phyloP scores from a whole-genome alignment of 1,140 invertebrate species.

The Drosophila melanica region DNA sequence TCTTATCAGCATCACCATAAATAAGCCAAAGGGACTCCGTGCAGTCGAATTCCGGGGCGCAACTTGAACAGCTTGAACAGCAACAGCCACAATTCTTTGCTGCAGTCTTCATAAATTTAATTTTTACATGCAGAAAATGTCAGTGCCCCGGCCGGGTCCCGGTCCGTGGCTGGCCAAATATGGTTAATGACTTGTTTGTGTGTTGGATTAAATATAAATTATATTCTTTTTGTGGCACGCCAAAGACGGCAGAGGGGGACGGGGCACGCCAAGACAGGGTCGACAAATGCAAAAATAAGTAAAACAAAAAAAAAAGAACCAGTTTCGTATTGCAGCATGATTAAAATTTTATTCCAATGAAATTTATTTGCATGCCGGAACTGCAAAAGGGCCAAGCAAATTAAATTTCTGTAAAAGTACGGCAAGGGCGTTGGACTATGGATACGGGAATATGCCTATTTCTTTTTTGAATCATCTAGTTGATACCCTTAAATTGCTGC shows the following conservation, averaged over 20 bases:
- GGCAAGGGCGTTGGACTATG: not conserved
- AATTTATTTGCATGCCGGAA: slow-evolving; percentile 36
- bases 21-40: slow-evolving; percentile 56
- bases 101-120: slow-evolving; percentile 79
- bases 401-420: slow-evolving; percentile 1
- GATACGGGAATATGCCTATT: not conserved
- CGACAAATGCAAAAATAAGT: slow-evolving; percentile 16
- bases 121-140: slow-evolving; percentile 61
- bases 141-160: slow-evolving; percentile 32
- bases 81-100: slow-evolving; percentile 62
- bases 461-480: not conserved
- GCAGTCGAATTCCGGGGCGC: slow-evolving; percentile 19
- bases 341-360: slow-evolving; percentile 61
- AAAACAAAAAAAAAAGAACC: slow-evolving; percentile 29
- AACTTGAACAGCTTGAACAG: slow-evolving; percentile 27
- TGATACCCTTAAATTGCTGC: no score
- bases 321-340: slow-evolving; percentile 52
- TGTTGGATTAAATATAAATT: slow-evolving; percentile 78
- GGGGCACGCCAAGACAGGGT: not conserved
- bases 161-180: slow-evolving; percentile 47
- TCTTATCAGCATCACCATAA: slow-evolving; percentile 72
- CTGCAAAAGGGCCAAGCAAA: slow-evolving; percentile 19
- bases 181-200: slow-evolving; percentile 78
- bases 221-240: slow-evolving; percentile 57
- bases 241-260: slow-evolving; percentile 9